A percentile compares a stretch with the other conserved stretches of the same genome.
These are phyloP conservation scores for Habropoda laboriosa DNA, from an alignment of 1,140 invertebrate species.

Conservation along the genomic window DNA sequence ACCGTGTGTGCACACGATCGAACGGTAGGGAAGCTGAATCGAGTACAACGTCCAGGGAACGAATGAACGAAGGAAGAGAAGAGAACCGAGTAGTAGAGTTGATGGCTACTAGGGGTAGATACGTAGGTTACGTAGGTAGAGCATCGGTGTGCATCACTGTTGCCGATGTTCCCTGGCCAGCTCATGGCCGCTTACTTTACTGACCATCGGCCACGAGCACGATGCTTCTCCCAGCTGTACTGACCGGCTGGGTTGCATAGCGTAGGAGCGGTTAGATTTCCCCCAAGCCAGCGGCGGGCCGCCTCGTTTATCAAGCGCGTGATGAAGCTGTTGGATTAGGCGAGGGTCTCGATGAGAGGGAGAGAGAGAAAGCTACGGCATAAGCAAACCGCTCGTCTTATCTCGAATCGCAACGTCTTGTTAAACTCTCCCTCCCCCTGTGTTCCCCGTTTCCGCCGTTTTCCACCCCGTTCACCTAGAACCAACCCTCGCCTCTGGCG, in stretches of 20 bases:
- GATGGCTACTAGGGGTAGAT: not conserved
- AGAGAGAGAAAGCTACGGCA: constrained; percentile 40
- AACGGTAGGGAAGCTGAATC: constrained; percentile 52
- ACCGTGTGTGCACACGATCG: constrained; percentile 41
- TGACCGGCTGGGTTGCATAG: constrained; percentile 57
- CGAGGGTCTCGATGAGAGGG: constrained; percentile 19
- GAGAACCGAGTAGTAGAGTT: no score
- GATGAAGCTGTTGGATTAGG: constrained; percentile 73
- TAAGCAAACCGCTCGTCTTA: constrained; percentile 65
- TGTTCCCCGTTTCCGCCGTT: not conserved
- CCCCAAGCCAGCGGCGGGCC: constrained; percentile 45
- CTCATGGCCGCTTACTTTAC: not conserved
- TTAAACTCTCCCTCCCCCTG: constrained; percentile 40
- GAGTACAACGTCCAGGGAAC: not conserved
- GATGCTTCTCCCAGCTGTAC: constrained; percentile 6
- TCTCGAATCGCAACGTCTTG: constrained; percentile 67
- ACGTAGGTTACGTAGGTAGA: no score
- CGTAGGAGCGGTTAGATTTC: constrained; percentile 57
- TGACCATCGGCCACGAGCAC: constrained; percentile 34
- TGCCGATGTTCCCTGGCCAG: constrained; percentile 45
- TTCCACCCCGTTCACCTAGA: not conserved
- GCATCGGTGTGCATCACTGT: constrained; percentile 2
- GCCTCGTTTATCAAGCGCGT: constrained; percentile 73
- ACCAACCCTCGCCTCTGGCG: not conserved
- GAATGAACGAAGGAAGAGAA: not conserved